A percentile compares a stretch with the other conserved stretches of the same genome.
These are phyloP conservation scores for Zaprionus taronus DNA, from an alignment of 1,140 invertebrate genomes.

Conservation along the genomic window DNA sequence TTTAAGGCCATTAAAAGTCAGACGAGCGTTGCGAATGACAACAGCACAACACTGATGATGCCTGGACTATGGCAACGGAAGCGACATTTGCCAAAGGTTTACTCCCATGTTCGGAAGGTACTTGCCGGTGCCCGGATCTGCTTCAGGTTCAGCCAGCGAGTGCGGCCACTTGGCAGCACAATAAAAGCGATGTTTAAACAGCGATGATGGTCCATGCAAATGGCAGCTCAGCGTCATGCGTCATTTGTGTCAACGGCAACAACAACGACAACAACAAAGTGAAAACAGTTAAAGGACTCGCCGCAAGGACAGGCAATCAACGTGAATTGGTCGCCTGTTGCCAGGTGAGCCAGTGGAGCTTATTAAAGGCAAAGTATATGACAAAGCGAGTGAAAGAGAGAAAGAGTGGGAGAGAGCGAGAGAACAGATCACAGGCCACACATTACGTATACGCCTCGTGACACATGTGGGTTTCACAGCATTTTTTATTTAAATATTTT, in stretches of 20 bases:
- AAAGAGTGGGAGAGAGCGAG: neutral
- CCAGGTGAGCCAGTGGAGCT: slow-evolving; percentile 18
- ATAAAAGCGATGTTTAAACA: slow-evolving; percentile 59
- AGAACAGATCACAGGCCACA: slow-evolving; percentile 11
- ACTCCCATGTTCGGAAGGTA: slow-evolving; percentile 17
- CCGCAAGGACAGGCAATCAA: slow-evolving; percentile 43
- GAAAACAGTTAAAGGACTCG: slow-evolving; percentile 18
- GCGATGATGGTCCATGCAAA: slow-evolving; percentile 54
- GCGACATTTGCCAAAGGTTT: slow-evolving; percentile 30
- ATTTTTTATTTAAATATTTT: slow-evolving; percentile 54
- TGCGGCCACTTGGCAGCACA: slow-evolving; percentile 31
- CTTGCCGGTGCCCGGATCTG: neutral
- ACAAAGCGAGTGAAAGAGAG: neutral
- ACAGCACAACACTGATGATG: slow-evolving; percentile 23
- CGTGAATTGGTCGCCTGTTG: slow-evolving; percentile 34
- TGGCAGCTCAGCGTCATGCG: slow-evolving; percentile 66
- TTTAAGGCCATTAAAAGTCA: slow-evolving; percentile 42
- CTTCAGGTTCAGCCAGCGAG: neutral
- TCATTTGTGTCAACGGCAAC: slow-evolving; percentile 56
- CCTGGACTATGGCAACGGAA: slow-evolving; percentile 30
- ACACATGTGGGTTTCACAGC: slow-evolving; percentile 2
- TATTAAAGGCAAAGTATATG: slow-evolving; percentile 21
- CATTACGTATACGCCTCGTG: slow-evolving; percentile 46
- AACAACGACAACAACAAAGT: slow-evolving; percentile 14
- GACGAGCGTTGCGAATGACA: slow-evolving; percentile 38